A percentile compares a stretch with the other conserved stretches of the same genome.
These are phyloP conservation scores for Glaucopsyche alexis DNA, from an alignment of 2,888 invertebrate species.

Conservation along the genomic window DNA sequence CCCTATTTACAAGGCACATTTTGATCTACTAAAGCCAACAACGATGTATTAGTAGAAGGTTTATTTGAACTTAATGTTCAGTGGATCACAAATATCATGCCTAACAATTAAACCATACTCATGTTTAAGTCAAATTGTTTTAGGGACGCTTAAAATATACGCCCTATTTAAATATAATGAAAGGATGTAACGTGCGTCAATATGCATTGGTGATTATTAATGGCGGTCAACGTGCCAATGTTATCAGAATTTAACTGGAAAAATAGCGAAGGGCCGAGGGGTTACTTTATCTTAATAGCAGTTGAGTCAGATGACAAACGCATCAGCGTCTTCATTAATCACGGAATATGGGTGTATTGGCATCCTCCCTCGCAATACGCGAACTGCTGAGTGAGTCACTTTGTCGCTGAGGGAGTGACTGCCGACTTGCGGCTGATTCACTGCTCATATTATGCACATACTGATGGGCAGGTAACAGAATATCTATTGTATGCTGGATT, in stretches of 20 bases:
- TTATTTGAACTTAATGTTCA: background rate
- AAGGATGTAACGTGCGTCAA: background rate
- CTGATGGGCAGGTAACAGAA: slow-evolving; percentile 74
- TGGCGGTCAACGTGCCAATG: slow-evolving; percentile 13
- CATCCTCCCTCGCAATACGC: slow-evolving; percentile 44
- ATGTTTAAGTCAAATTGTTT: background rate
- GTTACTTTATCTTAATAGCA: slow-evolving; percentile 39
- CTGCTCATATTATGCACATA: slow-evolving; percentile 72
- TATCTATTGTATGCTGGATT: slow-evolving; percentile 72
- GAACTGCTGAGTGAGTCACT: slow-evolving; percentile 46
- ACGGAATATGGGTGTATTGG: slow-evolving; percentile 58
- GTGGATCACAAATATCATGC: background rate
- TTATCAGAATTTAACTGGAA: background rate
- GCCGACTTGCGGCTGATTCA: slow-evolving; percentile 51
- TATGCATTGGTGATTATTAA: slow-evolving; percentile 1
- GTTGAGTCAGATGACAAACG: slow-evolving; percentile 47
- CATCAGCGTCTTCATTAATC: slow-evolving; percentile 57
- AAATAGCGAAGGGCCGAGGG: background rate
- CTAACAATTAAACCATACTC: background rate
- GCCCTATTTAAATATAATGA: background rate
- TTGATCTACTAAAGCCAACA: slow-evolving; percentile 4
- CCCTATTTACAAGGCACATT: slow-evolving; percentile 48
- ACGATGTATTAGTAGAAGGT: background rate
- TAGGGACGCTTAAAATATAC: background rate
- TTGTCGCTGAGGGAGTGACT: slow-evolving; percentile 44